Base-by-base conservation (phyloP, 2,888 invertebrate genomes). In the Argyresthia albistria region DNA sequence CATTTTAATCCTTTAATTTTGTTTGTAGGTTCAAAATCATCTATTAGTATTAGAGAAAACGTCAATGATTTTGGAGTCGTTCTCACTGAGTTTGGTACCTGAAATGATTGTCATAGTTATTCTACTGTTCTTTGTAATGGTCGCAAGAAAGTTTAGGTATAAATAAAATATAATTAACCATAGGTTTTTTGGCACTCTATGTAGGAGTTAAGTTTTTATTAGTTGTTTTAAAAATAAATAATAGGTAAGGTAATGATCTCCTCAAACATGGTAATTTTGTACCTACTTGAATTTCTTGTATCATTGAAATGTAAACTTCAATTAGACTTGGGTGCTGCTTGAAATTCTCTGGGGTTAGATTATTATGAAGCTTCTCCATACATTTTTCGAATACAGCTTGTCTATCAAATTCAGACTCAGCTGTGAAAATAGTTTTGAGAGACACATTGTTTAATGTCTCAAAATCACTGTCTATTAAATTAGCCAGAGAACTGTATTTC, bases 261-360 rank as follows among this genome's bases (percentile, higher is more conserved):
- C 6, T 25, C 25, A 25, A 25, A 25, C 25, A 4, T 25, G 25
- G 25, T 25, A 2, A 25, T 25, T 4, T 25, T 25, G 6, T 25
- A 25, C 25, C 6, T 25, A 25, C 25, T 25, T 25, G 25, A 6
- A 25, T 45, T 60, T 77, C 60, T 25, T 62, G 59, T 10, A 77
- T 55, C 12, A 86, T 54, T 35, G 58, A 57, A 56, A 62, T 70
- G 57, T 82, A 86, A 0, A 76, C 76, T 60, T 79, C 74, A 56
- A 82, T 63, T 50, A 76, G 69, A 3, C 70, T 69, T 16, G 84
- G 86, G 63, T 78, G 77, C 54, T 67, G 75, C 55, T 79, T 83
- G 46, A 78, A 78, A 56, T 75, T 65, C 42, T 70, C 63, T 15
- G 63, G 52, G 54, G 73, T 74, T 53, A 83, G 59, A 61, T 72